phyloP scores from a whole-genome alignment of 2,888 invertebrate species.

The Nemoura dubitans region DNA sequence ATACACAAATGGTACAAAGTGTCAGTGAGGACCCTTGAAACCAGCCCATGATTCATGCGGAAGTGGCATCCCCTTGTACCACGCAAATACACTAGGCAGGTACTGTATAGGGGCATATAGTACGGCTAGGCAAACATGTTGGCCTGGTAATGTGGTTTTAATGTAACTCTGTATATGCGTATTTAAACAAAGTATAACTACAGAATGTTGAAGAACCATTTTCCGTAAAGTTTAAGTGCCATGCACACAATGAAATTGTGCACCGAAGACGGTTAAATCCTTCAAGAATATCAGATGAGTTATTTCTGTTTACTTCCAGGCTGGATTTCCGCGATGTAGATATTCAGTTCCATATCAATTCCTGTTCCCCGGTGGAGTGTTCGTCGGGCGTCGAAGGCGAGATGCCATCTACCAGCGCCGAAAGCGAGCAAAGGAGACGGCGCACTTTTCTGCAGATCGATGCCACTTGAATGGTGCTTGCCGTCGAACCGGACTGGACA shows the following conservation, averaged over 20 bases:
- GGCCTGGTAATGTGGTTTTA: not conserved
- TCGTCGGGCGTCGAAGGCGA: not conserved
- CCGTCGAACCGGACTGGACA: not conserved
- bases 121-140: not conserved
- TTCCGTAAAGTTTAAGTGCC: not conserved
- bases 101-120: not conserved
- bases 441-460: not conserved
- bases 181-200: constrained; percentile 12
- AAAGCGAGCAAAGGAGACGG: not conserved
- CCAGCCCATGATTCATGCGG: not conserved
- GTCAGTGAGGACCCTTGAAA: not conserved
- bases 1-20: not conserved
- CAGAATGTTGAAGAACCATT: not conserved
- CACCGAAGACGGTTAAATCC: not conserved
- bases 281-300: not conserved
- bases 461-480: not conserved
- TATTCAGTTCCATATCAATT: not conserved
- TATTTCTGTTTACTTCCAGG: constrained; percentile 2
- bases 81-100: not conserved
- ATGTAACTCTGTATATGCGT: not conserved
- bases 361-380: not conserved
- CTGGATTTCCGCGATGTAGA: not conserved
- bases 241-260: not conserved
- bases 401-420: not conserved
- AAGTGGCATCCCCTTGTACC: not conserved